Evolutionary conservation across 2,797 vertebrate genomes (phyloP), one percentile per base, ranked within the genome.

Genomic region (Sebastiscus albofasciatus): DNA sequence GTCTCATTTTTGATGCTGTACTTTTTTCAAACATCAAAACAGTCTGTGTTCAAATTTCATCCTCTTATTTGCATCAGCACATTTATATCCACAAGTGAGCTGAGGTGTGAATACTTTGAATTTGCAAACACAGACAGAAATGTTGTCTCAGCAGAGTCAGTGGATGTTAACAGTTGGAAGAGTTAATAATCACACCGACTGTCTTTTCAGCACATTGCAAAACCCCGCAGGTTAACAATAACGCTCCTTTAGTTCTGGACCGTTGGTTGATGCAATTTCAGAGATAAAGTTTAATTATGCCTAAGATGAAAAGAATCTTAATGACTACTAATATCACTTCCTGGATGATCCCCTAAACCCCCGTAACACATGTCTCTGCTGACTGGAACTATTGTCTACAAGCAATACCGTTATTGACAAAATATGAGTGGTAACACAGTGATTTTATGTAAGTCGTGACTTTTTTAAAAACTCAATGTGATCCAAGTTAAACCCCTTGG

Each of bases 151-250:
- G 69, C 80, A 80, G 4, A 66, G n/a, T 65, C 24, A 39, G 39
- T 54, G 6, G 26, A 75, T 83, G 79, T 73, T 36, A 64, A 76
- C 18, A 27, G 34, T 55, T 71, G 26, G 36, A 76, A 49, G n/a
- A 81, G 75, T 71, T 87, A 77, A 87, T 84, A 79, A 81, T 58
- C 39, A 77, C n/a, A 11, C 14, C 60, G 33, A 56, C 49, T 56
- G 62, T 80, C 62, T 82, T 64, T 66, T 66, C 27, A 74, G 55
- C 62, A 46, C 16, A 78, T 58, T 67, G 18, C n/a, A 80, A 69
- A 20, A 26, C 24, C 31, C 33, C 39, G 39, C 14, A 75, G 58
- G 67, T 60, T 13, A 46, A 65, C 18, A n/a, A 13, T 46, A 24
- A 55, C 59, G 16, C 9, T 34, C 14, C 39, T 68, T 56, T 54